phyloP scores from a whole-genome alignment of 2,888 invertebrate species.

The Dichetophora obliterata region DNA sequence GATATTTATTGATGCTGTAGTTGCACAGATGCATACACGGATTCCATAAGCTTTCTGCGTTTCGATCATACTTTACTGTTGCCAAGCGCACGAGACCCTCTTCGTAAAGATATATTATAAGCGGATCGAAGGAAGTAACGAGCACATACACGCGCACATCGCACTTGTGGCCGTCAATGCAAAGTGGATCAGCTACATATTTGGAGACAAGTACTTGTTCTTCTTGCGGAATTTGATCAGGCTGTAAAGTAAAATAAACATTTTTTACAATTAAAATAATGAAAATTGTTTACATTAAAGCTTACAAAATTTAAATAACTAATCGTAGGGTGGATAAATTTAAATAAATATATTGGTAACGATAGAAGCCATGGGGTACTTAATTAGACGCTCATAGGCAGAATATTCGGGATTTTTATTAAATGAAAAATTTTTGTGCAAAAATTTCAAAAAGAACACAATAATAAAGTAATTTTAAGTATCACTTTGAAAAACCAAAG shows the following conservation, averaged over 20 bases:
- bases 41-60: slow-evolving; percentile 93
- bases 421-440: too few species aligned
- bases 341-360: too few species aligned
- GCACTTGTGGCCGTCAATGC: slow-evolving; percentile 95
- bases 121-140: slow-evolving; percentile 94
- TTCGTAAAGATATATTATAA: slow-evolving; percentile 94
- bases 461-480: too few species aligned
- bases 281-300: too few species aligned
- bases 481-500: too few species aligned
- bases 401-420: too few species aligned
- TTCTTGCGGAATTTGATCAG: slow-evolving; percentile 90
- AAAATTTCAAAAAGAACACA: too few species aligned
- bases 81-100: slow-evolving; percentile 96
- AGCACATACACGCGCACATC: slow-evolving; percentile 95
- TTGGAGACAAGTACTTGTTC: slow-evolving; percentile 92
- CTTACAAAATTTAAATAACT: too few species aligned
- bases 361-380: too few species aligned
- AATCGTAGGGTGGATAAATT: too few species aligned
- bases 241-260: slow-evolving; percentile 72
- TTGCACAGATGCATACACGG: slow-evolving; percentile 98
- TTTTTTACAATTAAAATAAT: not conserved
- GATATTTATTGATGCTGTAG: slow-evolving; percentile 98
- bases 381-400: too few species aligned
- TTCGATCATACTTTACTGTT: slow-evolving; percentile 93
- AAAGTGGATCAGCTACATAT: slow-evolving; percentile 87